phyloP scores from a whole-genome alignment of 2,888 invertebrate species.

The Cyaniris semiargus region DNA sequence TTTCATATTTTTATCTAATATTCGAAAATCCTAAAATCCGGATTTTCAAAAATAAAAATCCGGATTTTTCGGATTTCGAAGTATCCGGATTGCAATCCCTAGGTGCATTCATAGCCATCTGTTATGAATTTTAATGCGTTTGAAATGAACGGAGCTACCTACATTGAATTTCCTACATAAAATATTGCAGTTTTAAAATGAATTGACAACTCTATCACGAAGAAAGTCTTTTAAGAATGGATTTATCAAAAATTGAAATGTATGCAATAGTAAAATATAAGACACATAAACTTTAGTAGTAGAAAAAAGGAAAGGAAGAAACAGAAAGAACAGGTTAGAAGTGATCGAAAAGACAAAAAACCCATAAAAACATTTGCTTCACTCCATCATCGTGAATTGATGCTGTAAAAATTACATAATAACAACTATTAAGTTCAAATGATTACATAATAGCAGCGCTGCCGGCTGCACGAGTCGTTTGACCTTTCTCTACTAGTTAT shows the following conservation, averaged over 20 bases:
- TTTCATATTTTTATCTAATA: too few species aligned
- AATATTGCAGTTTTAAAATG: too few species aligned
- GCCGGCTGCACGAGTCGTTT: conserved; percentile 34
- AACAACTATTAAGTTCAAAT: conserved; percentile 33
- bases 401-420: conserved; percentile 33
- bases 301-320: not conserved
- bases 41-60: too few species aligned
- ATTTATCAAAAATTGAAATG: too few species aligned
- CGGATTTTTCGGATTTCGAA: too few species aligned
- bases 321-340: not conserved
- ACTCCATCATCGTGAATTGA: conserved; percentile 8
- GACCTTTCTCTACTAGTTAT: conserved; percentile 39
- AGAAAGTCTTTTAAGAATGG: too few species aligned
- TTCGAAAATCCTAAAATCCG: too few species aligned
- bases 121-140: not conserved
- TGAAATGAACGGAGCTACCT: not conserved
- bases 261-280: not conserved
- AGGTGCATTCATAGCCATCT: not conserved
- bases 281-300: not conserved
- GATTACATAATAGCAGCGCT: conserved; percentile 34
- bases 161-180: not conserved
- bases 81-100: too few species aligned
- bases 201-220: too few species aligned
- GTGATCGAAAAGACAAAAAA: not conserved
- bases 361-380: conserved; percentile 6